Conservation (phyloP, 2,113 vertebrate species). For the Numenius arquata region DNA sequence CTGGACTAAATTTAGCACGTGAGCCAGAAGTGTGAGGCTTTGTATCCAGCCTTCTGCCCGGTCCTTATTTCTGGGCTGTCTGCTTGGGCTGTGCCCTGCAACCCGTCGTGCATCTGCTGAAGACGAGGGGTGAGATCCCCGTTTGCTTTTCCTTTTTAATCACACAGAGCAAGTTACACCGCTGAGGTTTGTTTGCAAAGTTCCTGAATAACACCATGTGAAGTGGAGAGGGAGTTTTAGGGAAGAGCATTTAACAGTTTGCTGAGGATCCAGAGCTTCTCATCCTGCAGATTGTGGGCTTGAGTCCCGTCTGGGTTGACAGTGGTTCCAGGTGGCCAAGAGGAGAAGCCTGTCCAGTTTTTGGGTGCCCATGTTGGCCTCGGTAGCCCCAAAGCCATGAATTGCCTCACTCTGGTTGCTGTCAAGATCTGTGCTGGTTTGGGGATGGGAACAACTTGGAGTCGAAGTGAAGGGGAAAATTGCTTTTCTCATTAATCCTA, state of each 20-base stretch:
- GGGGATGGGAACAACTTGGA: not conserved
- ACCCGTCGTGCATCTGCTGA: not conserved
- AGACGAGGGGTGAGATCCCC: not conserved
- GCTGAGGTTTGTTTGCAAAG: not conserved
- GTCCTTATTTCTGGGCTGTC: not conserved
- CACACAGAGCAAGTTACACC: rapidly evolving
- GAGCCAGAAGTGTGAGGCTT: not conserved
- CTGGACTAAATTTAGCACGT: not conserved
- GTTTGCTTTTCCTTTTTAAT: not conserved
- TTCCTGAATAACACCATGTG: rapidly evolving
- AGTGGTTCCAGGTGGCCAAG: not conserved
- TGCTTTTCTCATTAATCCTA: not conserved
- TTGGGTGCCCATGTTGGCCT: not conserved
- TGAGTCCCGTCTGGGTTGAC: not conserved
- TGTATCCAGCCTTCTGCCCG: not conserved
- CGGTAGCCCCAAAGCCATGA: rapidly evolving
- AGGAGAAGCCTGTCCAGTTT: not conserved
- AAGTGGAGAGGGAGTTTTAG: not conserved
- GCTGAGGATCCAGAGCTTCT: not conserved
- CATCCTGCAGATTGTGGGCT: rapidly evolving
- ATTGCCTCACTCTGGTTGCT: not conserved
- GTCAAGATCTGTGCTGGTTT: not conserved
- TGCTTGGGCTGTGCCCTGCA: not conserved
- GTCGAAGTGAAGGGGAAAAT: not conserved
- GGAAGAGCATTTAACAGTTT: not conserved